Percentiles rank a stretch among this genome's conserved stretches.
phyloP scores from a whole-genome alignment of 2,797 vertebrate genomes.

The Coranthus polyacanthus region DNA sequence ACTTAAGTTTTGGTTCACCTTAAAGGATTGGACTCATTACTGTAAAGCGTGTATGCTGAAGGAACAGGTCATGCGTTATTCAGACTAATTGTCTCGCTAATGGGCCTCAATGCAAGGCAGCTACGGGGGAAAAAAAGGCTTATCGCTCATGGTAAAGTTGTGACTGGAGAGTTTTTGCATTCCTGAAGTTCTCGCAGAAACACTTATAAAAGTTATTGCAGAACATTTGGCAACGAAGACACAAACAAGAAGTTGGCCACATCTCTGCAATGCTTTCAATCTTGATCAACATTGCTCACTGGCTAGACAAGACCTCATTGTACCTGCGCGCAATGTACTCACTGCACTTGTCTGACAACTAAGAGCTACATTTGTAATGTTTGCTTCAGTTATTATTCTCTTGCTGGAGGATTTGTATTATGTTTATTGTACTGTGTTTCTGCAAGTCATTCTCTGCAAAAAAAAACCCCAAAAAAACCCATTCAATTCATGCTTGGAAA shows the following conservation, averaged over 20 bases:
- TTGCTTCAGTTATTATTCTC: no score
- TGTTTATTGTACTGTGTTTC: no score
- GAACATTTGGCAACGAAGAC: slow-evolving; percentile 61
- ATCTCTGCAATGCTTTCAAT: slow-evolving; percentile 62
- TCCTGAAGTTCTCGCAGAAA: slow-evolving; percentile 51
- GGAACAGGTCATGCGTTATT: neutral
- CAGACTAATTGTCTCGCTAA: slow-evolving; percentile 6
- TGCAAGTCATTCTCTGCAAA: no score
- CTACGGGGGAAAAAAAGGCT: slow-evolving; percentile 6
- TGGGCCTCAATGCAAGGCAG: slow-evolving; percentile 12
- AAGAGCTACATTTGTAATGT: slow-evolving; percentile 36
- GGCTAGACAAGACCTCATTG: slow-evolving; percentile 73
- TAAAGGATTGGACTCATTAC: slow-evolving; percentile 3
- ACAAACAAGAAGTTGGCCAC: slow-evolving; percentile 70
- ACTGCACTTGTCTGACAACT: slow-evolving; percentile 34
- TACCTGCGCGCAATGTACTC: slow-evolving; percentile 50
- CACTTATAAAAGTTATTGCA: slow-evolving; percentile 59
- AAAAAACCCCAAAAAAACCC: no score
- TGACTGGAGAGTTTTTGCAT: slow-evolving; percentile 36
- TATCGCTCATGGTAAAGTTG: slow-evolving; percentile 33
- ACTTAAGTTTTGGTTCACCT: neutral
- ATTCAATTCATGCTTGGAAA: no score
- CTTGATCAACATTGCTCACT: slow-evolving; percentile 51
- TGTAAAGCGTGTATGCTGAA: neutral
- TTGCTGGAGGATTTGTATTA: no score